phyloP scores from a whole-genome alignment of 2,797 vertebrate species.

The Enteromius fasciolatus region DNA sequence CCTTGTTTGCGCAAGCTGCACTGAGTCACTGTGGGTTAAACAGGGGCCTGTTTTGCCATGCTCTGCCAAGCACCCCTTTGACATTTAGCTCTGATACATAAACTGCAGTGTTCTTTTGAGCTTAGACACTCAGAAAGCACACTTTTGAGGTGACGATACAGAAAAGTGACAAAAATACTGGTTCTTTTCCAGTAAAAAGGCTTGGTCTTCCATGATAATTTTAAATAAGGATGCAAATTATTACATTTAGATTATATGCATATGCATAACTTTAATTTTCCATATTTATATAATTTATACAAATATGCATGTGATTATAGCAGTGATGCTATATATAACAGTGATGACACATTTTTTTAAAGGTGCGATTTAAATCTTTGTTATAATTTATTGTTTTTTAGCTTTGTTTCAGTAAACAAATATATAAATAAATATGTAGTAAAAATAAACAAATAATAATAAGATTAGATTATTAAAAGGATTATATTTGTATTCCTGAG shows the following conservation, averaged over 20 bases:
- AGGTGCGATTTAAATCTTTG: neutral
- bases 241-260: too few relatives aligned
- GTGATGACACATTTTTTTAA: too few relatives aligned
- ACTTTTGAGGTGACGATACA: constrained; percentile 7
- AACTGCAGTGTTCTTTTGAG: constrained; percentile 53
- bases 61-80: constrained; percentile 71
- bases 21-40: constrained; percentile 76
- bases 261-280: too few relatives aligned
- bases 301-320: neutral
- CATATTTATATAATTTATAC: too few relatives aligned
- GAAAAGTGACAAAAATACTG: neutral
- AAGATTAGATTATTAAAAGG: too few relatives aligned
- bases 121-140: constrained; percentile 31
- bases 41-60: constrained; percentile 66
- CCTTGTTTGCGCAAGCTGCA: constrained; percentile 78
- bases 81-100: constrained; percentile 64
- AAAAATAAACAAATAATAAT: too few relatives aligned
- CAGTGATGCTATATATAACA: too few relatives aligned
- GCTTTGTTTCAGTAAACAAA: neutral
- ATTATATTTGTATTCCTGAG: too few relatives aligned
- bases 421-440: too few relatives aligned
- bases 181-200: constrained; percentile 1
- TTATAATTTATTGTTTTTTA: neutral
- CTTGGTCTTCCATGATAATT: neutral
- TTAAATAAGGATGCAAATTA: neutral